These are phyloP conservation scores for Tuta absoluta DNA, from an alignment of 2,888 invertebrate genomes.

Conservation along the genomic window DNA sequence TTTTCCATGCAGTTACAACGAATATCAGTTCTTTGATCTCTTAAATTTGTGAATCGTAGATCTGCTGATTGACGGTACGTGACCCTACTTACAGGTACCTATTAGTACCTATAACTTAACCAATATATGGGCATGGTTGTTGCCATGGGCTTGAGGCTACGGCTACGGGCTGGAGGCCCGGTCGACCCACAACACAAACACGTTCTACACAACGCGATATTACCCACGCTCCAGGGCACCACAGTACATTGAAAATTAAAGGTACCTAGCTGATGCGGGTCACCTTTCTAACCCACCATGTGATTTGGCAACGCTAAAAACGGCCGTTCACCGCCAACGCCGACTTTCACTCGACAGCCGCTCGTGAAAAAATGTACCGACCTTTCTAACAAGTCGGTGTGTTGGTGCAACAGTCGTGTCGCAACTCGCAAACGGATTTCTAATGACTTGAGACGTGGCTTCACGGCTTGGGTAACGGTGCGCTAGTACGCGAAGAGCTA, in stretches of 20 bases:
- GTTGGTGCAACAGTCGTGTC: conserved; percentile 48
- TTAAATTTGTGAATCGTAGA: no score
- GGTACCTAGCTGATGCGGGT: background rate
- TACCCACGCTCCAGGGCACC: conserved; percentile 19
- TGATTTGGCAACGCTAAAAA: conserved; percentile 68
- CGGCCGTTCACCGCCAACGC: conserved; percentile 51
- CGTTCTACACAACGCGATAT: conserved; percentile 15
- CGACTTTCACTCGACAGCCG: conserved; percentile 66
- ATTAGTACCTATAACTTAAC: no score
- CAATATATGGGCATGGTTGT: no score
- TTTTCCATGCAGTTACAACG: no score
- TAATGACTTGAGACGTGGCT: conserved; percentile 45
- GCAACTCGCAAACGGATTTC: conserved; percentile 52
- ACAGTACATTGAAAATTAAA: background rate
- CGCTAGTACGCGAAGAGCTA: background rate
- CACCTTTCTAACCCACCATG: conserved; percentile 47
- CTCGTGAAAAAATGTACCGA: conserved; percentile 66
- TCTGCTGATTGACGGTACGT: no score
- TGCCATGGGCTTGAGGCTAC: no score
- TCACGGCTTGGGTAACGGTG: conserved; percentile 20
- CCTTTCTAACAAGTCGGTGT: conserved; percentile 58
- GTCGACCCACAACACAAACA: background rate
- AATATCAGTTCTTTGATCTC: no score
- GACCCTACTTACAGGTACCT: no score
- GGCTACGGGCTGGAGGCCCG: background rate